Evolutionary conservation across 2,797 vertebrate species (phyloP).

Genomic region (Ptychobarbus kaznakovi): DNA sequence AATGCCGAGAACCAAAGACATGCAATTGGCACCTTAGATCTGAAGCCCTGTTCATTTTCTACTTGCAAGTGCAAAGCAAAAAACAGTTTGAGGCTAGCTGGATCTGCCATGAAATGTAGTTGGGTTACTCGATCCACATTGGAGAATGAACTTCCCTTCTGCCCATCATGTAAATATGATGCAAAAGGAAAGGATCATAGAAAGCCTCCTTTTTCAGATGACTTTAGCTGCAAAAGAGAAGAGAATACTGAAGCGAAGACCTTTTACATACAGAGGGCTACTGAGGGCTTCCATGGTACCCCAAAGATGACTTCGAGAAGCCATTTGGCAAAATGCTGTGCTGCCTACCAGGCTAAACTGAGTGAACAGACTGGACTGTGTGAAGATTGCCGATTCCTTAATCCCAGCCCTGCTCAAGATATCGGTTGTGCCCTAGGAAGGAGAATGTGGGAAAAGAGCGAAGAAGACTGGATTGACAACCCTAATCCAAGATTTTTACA

Average conservation of each 20-base stretch:
- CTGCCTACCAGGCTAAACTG: constrained; percentile 53
- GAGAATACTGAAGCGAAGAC: constrained; percentile 62
- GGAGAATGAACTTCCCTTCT: constrained; percentile 54
- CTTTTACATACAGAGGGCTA: constrained; percentile 64
- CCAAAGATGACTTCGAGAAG: constrained; percentile 56
- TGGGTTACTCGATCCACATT: constrained; percentile 57
- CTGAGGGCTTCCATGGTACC: constrained; percentile 10
- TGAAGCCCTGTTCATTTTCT: constrained; percentile 63
- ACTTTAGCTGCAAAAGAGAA: constrained; percentile 1
- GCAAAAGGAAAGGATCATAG: constrained; percentile 40
- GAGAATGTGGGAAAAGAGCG: constrained; percentile 62
- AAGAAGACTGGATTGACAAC: constrained; percentile 60
- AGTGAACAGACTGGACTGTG: constrained; percentile 67
- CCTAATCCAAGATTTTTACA: constrained; percentile 54
- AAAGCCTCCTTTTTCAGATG: constrained; percentile 48
- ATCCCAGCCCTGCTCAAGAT: constrained; percentile 46
- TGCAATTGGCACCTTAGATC: constrained; percentile 60
- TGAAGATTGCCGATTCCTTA: constrained; percentile 55
- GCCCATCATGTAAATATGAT: constrained; percentile 68
- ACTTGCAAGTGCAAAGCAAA: constrained; percentile 55
- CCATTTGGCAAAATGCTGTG: constrained; percentile 63
- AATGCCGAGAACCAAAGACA: constrained; percentile 46
- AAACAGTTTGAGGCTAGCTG: constrained; percentile 38
- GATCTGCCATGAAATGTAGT: constrained; percentile 61
- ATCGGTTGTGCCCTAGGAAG: constrained; percentile 61